Conservation (phyloP, 1,140 invertebrate genomes). For the Steinernema khuongi region DNA sequence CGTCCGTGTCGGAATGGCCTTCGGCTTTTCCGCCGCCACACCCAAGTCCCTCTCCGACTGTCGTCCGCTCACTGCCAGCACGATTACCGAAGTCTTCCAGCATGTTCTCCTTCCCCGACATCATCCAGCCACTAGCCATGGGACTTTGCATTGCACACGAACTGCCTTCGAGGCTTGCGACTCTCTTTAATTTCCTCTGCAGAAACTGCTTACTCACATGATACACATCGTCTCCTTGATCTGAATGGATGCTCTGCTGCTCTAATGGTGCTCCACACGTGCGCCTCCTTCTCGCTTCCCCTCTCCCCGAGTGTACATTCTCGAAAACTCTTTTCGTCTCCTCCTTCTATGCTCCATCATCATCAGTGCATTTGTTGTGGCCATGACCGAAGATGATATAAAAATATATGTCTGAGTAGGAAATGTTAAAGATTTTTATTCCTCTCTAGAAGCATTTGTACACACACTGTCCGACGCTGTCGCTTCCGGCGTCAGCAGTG, state of each 20-base stretch:
- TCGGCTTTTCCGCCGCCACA: too few relatives aligned
- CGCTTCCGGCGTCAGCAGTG: constrained; percentile 40
- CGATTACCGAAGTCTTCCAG: neutral
- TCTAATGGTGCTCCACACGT: neutral
- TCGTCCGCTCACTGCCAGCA: neutral
- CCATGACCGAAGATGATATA: too few relatives aligned
- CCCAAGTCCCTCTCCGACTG: too few relatives aligned
- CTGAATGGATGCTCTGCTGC: neutral
- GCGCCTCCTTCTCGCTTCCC: neutral
- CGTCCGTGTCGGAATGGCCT: neutral
- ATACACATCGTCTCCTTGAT: neutral
- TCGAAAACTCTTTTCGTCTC: too few relatives aligned
- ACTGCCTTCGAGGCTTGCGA: neutral
- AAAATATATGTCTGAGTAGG: too few relatives aligned
- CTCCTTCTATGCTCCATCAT: too few relatives aligned
- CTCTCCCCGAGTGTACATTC: neutral
- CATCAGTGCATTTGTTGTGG: too few relatives aligned
- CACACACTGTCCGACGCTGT: too few relatives aligned
- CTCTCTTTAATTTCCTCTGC: neutral
- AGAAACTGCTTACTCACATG: neutral
- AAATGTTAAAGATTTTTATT: too few relatives aligned
- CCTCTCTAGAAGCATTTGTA: too few relatives aligned
- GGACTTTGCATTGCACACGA: neutral
- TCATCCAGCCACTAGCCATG: neutral
- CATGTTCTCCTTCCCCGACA: neutral